A percentile compares a stretch with the other conserved stretches of the same genome.
phyloP scores from a whole-genome alignment of 92 coral and sea anemone species.

The Ricordea florida region DNA sequence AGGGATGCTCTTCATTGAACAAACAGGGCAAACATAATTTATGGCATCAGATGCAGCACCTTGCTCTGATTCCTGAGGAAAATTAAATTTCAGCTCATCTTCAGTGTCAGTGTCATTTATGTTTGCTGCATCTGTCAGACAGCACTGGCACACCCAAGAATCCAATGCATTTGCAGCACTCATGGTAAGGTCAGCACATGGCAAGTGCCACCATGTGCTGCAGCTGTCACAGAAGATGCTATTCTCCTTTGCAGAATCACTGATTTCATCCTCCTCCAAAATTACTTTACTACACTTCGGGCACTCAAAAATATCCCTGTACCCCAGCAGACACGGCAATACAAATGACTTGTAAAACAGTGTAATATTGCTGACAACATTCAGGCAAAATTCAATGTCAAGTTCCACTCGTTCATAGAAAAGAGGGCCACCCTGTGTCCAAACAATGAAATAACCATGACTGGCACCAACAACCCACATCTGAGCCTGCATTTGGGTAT shows the following conservation, averaged over 20 bases:
- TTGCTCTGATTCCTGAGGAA: slow-evolving; percentile 4
- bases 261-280: slow-evolving; percentile 58
- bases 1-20: slow-evolving; percentile 37
- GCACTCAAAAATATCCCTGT: slow-evolving; percentile 65
- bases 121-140: slow-evolving; percentile 51
- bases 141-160: slow-evolving; percentile 48
- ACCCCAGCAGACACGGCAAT: slow-evolving; percentile 63
- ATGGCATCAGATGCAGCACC: background rate
- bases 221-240: slow-evolving; percentile 58
- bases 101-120: slow-evolving; percentile 19
- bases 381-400: slow-evolving; percentile 37
- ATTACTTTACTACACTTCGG: slow-evolving; percentile 55
- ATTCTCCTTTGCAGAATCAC: slow-evolving; percentile 42
- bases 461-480: slow-evolving; percentile 57
- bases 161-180: slow-evolving; percentile 40
- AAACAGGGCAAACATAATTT: slow-evolving; percentile 41
- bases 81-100: slow-evolving; percentile 18
- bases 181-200: slow-evolving; percentile 41
- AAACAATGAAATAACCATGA: slow-evolving; percentile 56
- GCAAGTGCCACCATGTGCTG: slow-evolving; percentile 63
- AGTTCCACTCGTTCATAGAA: slow-evolving; percentile 55
- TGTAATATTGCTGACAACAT: slow-evolving; percentile 55
- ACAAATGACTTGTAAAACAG: slow-evolving; percentile 63
- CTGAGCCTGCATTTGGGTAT: slow-evolving; percentile 64
- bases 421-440: slow-evolving; percentile 45